Percentiles rank a stretch among this genome's conserved stretches.
Conservation (phyloP, 1,140 invertebrate genomes). For the Aphelenchoides avenae region DNA sequence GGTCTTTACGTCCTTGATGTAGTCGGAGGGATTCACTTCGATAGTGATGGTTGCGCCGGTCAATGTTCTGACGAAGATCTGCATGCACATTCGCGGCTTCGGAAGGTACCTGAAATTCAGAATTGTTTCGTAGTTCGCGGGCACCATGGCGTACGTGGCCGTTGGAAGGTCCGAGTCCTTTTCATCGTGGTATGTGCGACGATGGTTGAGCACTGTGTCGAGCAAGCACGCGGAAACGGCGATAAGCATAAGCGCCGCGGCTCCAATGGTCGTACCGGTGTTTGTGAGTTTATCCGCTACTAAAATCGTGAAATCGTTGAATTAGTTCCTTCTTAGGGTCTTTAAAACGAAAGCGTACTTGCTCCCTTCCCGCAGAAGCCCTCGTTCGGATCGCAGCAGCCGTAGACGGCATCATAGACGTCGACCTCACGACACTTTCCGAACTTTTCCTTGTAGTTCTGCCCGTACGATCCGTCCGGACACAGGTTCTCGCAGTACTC, state of each 20-base stretch:
- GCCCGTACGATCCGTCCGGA: constrained; percentile 64
- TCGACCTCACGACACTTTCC: constrained; percentile 44
- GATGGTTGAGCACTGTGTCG: constrained; percentile 47
- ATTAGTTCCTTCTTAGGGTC: not conserved
- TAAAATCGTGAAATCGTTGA: constrained; percentile 7
- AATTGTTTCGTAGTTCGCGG: too few species aligned
- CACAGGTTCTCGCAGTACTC: constrained; percentile 62
- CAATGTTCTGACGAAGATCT: too few species aligned
- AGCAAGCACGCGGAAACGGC: constrained; percentile 23
- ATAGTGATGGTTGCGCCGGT: too few species aligned
- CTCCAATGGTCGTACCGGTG: constrained; percentile 16
- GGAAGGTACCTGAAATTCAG: too few species aligned
- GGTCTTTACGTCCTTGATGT: too few species aligned
- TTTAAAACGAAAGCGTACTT: constrained; percentile 17
- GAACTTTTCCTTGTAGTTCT: constrained; percentile 60
- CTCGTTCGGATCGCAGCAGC: constrained; percentile 67
- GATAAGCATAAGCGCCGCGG: constrained; percentile 20
- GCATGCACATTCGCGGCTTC: too few species aligned
- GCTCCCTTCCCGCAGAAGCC: constrained; percentile 47
- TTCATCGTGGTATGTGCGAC: constrained; percentile 49
- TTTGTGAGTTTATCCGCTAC: constrained; percentile 37
- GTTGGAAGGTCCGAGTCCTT: too few species aligned
- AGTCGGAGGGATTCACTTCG: too few species aligned
- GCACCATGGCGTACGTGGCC: too few species aligned
- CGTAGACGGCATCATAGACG: constrained; percentile 75